Evolutionary conservation across 2,797 vertebrate species (phyloP), one percentile per base, ranked within the genome.

Genomic region (Triplophysa yarkandensis): DNA sequence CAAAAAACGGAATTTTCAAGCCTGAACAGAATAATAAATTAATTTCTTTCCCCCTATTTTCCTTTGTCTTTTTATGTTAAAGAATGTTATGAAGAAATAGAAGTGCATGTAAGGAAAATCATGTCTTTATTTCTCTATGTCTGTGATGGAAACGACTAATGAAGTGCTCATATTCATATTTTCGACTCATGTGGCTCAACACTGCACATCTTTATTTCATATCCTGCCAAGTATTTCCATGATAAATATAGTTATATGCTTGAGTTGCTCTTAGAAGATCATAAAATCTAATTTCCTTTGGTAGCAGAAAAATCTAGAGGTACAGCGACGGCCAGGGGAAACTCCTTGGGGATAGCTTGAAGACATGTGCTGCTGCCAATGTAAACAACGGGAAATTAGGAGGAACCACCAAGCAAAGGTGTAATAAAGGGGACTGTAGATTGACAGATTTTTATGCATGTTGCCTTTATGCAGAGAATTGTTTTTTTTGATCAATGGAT

Each of bases 211-310:
- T 83, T 50, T 57, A 77, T 72, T 77, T 72, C 36, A 66, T 57
- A 72, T 81, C 44, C 46, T 77, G 69, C 50, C 43, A 72, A 64
- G 63, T 57, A 83, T 85, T 87, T 88, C 85, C 79, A 86, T 76
- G 68, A 81, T 87, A 88, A 88, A 88, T 78, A 78, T 58, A 58
- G 11, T 19, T 54, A 68, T 73, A 58, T 70, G 55, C 77, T 82
- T 58, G 60, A 73, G 75, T 76, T 69, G 36, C 78, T 83, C 81
- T 76, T 76, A 76, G 57, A 71, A 43, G 68, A 71, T 84, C 77
- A 74, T 90, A 81, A 89, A 86, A 90, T 72, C 80, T 81, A 17
- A 86, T 87, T 87, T 90, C 86, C 86, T 89, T 80, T 14, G 82
- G 83, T 82, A 84, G 68, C 41, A 76, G 58, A 83, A 69, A 81